Base-by-base conservation (phyloP, 2,797 vertebrate genomes). In the Xenops minutus region DNA sequence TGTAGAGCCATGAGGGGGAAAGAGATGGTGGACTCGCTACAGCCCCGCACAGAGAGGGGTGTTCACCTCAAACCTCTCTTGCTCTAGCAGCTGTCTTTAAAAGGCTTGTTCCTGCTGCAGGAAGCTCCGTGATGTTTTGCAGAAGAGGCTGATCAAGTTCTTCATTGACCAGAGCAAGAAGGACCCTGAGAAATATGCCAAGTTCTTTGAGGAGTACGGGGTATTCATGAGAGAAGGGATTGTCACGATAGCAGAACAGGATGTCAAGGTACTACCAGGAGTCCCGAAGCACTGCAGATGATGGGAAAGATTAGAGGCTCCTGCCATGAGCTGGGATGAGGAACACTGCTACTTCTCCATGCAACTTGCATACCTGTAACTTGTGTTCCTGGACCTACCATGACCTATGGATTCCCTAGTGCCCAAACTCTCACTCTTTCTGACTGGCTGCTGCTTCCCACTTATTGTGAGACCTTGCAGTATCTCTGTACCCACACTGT, bases 161-260 rank as follows among this genome's bases (percentile, higher is more conserved):
- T 98, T 99, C 80, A 36, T 99, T 94, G 99, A 99, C 85, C 99
- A 99, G 98, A 99, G 99, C 97, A 99, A 98, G 97, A 99, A 99
- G 95, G 99, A 99, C 29, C 97, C 99, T 2, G 98, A 99, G 97
- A 99, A 99, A 95, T 99, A 99, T 24, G 97, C 89, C 85, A 98
- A 97, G 88, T 99, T 99, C 98, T 99, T 99, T 84, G 99, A 99
- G 69, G 99, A 99, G 64, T 99, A 99, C 0, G 98, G 99, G 17
- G 97, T 99, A n/a, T 99, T 99, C 97, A 98, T 99, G 98, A 98
- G 99, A 88, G 99, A 99, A 94, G 99, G 99, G 63, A 99, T 99
- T 30, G 98, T 99, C 92, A 99, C 99, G 2, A 98, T 98, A 4
- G 97, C 98, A 14, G 99, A 99, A 55, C 99, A 99, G 94, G 98